phyloP scores from a whole-genome alignment of 2,888 invertebrate species.

The Hypena proboscidalis region DNA sequence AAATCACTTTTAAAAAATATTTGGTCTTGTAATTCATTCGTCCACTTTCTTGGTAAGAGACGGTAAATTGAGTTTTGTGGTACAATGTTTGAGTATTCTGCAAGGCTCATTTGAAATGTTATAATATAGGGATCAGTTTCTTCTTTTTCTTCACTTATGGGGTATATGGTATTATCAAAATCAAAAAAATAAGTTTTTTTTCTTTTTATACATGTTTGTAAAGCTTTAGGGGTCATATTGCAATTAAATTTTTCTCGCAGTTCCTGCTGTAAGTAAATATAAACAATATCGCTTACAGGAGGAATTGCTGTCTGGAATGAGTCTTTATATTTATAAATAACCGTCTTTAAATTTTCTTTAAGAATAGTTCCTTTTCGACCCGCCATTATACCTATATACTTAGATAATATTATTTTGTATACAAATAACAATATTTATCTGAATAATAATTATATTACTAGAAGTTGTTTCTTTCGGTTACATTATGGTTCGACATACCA shows the following conservation, averaged over 20 bases:
- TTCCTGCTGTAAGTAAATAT: constrained; percentile 3
- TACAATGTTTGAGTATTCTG: constrained; percentile 16
- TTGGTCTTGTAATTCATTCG: constrained; percentile 18
- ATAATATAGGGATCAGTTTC: constrained; percentile 7
- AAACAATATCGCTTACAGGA: constrained; percentile 2
- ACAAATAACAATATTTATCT: too few relatives aligned
- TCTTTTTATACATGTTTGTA: constrained; percentile 13
- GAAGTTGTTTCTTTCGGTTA: too few relatives aligned
- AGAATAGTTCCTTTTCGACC: too few relatives aligned
- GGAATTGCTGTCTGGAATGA: background rate
- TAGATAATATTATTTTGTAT: too few relatives aligned
- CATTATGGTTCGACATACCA: too few relatives aligned
- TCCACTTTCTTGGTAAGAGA: too few relatives aligned
- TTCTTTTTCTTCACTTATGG: too few relatives aligned
- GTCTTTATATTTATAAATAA: too few relatives aligned
- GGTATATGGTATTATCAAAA: constrained; percentile 7
- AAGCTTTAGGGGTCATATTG: constrained; percentile 6
- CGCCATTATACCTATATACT: too few relatives aligned
- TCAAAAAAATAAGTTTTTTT: constrained; percentile 13
- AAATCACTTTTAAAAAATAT: constrained; percentile 6
- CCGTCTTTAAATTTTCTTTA: too few relatives aligned
- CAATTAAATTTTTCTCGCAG: too few relatives aligned
- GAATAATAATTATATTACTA: too few relatives aligned
- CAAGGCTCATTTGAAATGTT: constrained; percentile 18
- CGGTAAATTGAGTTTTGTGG: constrained; percentile 15